These are phyloP conservation scores for Asteroscopus sphinx DNA, from an alignment of 2,888 invertebrate genomes.

Conservation along the genomic window DNA sequence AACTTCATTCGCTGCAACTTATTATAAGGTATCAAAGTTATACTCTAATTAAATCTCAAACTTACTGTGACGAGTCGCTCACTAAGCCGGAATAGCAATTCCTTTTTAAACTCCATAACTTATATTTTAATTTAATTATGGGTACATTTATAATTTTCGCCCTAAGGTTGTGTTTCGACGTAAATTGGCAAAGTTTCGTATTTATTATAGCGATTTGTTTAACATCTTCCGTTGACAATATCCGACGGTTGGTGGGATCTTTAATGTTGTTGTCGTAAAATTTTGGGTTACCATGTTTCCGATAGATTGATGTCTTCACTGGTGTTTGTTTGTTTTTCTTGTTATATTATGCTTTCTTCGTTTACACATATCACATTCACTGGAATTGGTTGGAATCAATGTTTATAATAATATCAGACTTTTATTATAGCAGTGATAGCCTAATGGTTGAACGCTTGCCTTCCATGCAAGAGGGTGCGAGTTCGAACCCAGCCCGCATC, in stretches of 20 bases:
- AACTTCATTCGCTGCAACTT: slow-evolving; percentile 14
- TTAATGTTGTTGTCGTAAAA: slow-evolving; percentile 39
- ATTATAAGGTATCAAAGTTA: slow-evolving; percentile 19
- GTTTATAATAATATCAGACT: too few species aligned
- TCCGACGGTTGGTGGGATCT: slow-evolving; percentile 45
- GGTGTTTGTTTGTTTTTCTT: neutral
- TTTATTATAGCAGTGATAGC: too few species aligned
- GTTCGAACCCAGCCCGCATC: too few species aligned
- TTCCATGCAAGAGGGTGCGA: too few species aligned
- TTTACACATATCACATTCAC: too few species aligned
- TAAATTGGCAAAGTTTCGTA: slow-evolving; percentile 85
- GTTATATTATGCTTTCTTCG: neutral
- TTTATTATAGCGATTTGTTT: slow-evolving; percentile 80
- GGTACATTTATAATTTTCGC: slow-evolving; percentile 79
- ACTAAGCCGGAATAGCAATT: slow-evolving; percentile 77
- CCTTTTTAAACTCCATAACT: slow-evolving; percentile 84
- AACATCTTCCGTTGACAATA: slow-evolving; percentile 73
- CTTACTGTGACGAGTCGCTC: slow-evolving; percentile 69
- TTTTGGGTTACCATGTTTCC: slow-evolving; percentile 5
- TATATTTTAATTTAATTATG: slow-evolving; percentile 86
- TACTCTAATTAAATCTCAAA: slow-evolving; percentile 78
- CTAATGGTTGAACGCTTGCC: too few species aligned
- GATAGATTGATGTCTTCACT: slow-evolving; percentile 1
- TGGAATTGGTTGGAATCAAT: too few species aligned
- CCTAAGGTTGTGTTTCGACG: slow-evolving; percentile 67